Conservation (phyloP, 2,797 vertebrate genomes). For the Thaleichthys pacificus region DNA sequence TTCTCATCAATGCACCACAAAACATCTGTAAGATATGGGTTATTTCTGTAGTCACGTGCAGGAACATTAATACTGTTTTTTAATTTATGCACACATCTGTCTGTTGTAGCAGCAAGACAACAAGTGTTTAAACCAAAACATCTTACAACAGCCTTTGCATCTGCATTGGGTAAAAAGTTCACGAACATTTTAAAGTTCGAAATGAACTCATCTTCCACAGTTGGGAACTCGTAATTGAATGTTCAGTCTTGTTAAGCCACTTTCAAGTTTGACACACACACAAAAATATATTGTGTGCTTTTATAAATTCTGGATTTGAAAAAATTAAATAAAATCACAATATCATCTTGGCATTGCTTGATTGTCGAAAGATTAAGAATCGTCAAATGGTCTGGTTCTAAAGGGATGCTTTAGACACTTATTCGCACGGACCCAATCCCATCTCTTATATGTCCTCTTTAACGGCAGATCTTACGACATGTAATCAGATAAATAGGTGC, state of each 20-base stretch:
- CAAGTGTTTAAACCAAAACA: background rate
- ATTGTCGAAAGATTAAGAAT: constrained; percentile 53
- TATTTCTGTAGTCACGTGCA: constrained; percentile 40
- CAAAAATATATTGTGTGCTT: background rate
- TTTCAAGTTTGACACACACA: constrained; percentile 22
- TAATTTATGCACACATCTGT: background rate
- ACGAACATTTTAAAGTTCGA: background rate
- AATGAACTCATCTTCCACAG: background rate
- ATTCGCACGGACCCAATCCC: too few relatives aligned
- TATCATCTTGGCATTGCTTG: constrained; percentile 62
- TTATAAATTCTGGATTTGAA: constrained; percentile 15
- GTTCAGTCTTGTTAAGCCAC: constrained; percentile 30
- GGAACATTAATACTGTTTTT: constrained; percentile 26
- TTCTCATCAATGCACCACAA: constrained; percentile 28
- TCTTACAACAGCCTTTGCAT: constrained; percentile 15
- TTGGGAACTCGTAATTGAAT: background rate
- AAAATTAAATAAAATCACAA: constrained; percentile 1
- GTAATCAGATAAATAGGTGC: background rate
- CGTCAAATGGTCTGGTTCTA: background rate
- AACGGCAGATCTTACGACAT: background rate
- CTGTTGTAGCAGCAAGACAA: background rate
- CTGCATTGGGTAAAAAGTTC: background rate
- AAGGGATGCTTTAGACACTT: background rate
- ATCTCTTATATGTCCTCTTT: background rate
- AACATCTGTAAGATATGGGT: constrained; percentile 34